Conservation (phyloP, 2,797 vertebrate species). For the Hydrolagus colliei region DNA sequence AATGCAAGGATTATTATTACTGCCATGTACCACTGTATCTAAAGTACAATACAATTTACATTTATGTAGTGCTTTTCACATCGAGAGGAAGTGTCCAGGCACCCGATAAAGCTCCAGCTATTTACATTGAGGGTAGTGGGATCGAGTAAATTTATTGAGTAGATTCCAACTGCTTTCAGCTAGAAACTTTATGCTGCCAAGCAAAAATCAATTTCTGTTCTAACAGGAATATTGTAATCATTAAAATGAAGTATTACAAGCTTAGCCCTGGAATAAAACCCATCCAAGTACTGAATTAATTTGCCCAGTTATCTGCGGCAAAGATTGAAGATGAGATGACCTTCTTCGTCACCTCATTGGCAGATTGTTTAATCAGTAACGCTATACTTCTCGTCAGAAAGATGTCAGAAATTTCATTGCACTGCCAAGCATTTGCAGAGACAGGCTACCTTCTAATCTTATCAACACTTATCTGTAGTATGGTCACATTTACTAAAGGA, state of each 20-base stretch:
- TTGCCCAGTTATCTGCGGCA: neutral
- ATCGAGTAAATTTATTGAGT: neutral
- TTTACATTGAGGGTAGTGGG: neutral
- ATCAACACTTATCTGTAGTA: neutral
- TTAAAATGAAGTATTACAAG: neutral
- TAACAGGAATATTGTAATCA: neutral
- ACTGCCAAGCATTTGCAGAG: neutral
- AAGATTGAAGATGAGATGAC: neutral
- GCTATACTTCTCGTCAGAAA: neutral
- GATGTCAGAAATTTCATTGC: neutral
- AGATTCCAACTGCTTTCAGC: neutral
- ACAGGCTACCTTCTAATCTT: constrained; percentile 12
- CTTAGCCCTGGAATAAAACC: neutral
- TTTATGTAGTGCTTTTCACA: too few relatives aligned
- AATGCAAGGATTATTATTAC: too few relatives aligned
- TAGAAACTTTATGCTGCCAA: neutral
- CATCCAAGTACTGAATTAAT: neutral
- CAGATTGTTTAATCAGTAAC: neutral
- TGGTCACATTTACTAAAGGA: neutral
- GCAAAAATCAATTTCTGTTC: neutral
- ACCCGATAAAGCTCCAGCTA: too few relatives aligned
- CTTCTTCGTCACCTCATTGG: neutral
- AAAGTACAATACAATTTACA: too few relatives aligned
- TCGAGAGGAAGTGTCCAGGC: too few relatives aligned
- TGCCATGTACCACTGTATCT: too few relatives aligned